These are phyloP conservation scores for Pseudolycoriella hygida DNA, from an alignment of 2,888 invertebrate species.

Conservation along the genomic window DNA sequence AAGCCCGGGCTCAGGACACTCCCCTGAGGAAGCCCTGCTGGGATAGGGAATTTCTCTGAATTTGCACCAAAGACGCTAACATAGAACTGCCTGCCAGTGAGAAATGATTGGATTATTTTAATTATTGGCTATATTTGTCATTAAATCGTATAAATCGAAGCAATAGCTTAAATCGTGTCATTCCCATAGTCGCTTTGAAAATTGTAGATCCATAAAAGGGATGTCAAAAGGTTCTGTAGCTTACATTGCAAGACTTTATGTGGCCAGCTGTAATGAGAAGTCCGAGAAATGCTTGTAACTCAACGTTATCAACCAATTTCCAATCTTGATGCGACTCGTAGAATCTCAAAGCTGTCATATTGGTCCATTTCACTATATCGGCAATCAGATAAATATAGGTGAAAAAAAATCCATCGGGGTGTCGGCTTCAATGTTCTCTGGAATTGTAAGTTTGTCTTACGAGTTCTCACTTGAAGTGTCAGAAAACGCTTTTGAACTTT, in stretches of 20 bases:
- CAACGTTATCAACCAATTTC: background rate
- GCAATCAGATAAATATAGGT: too few species aligned
- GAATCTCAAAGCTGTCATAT: background rate
- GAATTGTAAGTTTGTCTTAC: too few species aligned
- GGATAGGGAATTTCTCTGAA: too few species aligned
- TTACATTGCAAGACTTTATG: background rate
- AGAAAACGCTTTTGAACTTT: too few species aligned
- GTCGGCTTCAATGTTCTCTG: too few species aligned
- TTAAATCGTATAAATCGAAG: conserved; percentile 1
- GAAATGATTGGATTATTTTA: too few species aligned
- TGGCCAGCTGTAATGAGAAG: background rate
- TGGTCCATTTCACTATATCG: background rate
- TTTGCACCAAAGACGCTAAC: too few species aligned
- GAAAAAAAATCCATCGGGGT: too few species aligned
- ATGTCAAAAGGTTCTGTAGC: background rate
- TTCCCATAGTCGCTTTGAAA: background rate
- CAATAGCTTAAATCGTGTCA: background rate
- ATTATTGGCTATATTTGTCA: too few species aligned
- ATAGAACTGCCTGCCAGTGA: too few species aligned
- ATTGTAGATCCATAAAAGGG: background rate
- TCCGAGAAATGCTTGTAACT: background rate
- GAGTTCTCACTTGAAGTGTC: background rate
- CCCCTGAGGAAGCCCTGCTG: too few species aligned
- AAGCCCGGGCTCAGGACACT: too few species aligned
- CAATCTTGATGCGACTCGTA: background rate